Base-by-base conservation (phyloP, 92 coral and sea anemone species). In the Parazoanthus atlanticus region DNA sequence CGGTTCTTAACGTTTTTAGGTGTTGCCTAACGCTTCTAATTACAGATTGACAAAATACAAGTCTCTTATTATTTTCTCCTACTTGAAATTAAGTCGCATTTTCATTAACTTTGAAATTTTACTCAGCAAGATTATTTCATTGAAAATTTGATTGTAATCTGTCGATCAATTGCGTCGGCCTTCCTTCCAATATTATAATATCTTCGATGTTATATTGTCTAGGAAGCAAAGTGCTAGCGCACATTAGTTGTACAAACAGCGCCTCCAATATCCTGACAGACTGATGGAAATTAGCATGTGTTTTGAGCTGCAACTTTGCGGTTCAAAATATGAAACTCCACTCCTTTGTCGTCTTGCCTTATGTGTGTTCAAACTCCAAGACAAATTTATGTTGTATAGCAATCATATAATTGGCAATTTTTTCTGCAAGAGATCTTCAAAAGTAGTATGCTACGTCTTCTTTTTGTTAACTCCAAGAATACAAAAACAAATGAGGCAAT, bases 301-400 rank as follows among this genome's bases (percentile, higher is more conserved):
- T 40, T 21, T 19, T 7, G 46, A 36, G 40, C 79, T 32, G 79
- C 36, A 36, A 75, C 47, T 75, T 74, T 75, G 15, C 49, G 47
- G 49, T 74, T 74, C 12, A 33, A 74, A 74, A 5, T 34, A 67
- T 32, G 26, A 15, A 40, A 6, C 34, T 84, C 38, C 9, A 33
- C 61, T n/a, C n/a, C 77, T 41, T 61, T 84, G 65, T 70, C 65
- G 12, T 43, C 41, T 84, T 47, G 49, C 49, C 49, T 46, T 46
- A 10, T 46, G 12, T 8, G 29, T 4, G 28, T 40, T 84, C 11
- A 15, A 61, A 25, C 69, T 61, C 46, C 79, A 38, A 11, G 36
- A 73, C 40, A 73, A 30, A 15, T 73, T 73, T 73, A 23, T 73
- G 43, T 31, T 13, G 21, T 33, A 8, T 30, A 13, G 25, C 21